Percentiles rank a stretch among this genome's conserved stretches.
These are phyloP conservation scores for Enchytraeus crypticus DNA, from an alignment of 2,888 invertebrate species.

Conservation along the genomic window DNA sequence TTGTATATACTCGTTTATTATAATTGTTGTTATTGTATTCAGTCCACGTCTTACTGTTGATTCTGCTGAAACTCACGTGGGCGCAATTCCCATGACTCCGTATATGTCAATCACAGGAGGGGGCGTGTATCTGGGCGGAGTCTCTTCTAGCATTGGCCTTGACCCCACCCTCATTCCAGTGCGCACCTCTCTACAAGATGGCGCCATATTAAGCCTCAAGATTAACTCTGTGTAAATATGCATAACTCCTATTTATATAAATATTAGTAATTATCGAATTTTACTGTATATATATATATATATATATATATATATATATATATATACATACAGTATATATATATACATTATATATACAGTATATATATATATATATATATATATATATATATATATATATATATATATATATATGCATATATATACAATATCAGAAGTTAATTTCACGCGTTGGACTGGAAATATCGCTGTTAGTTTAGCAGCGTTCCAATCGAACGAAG, in stretches of 20 bases:
- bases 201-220: background rate
- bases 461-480: no score
- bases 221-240: background rate
- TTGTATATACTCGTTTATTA: no score
- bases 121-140: constrained; percentile 24
- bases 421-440: no score
- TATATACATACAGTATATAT: no score
- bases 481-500: no score
- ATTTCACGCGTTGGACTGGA: no score
- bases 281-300: no score
- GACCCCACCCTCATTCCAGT: constrained; percentile 18
- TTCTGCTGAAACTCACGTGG: constrained; percentile 18
- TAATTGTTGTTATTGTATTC: background rate
- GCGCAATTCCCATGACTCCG: constrained; percentile 23
- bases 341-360: no score
- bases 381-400: background rate
- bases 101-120: constrained; percentile 19
- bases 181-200: constrained; percentile 17
- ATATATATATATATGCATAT: constrained; percentile 1
- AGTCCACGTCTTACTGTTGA: constrained; percentile 27
- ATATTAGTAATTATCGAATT: no score
- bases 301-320: no score
- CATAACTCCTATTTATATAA: no score
- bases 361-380: background rate
- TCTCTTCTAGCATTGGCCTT: constrained; percentile 17